Conservation (phyloP, 35 echinoderm and acorn worm species). For the Apostichopus japonicus region DNA sequence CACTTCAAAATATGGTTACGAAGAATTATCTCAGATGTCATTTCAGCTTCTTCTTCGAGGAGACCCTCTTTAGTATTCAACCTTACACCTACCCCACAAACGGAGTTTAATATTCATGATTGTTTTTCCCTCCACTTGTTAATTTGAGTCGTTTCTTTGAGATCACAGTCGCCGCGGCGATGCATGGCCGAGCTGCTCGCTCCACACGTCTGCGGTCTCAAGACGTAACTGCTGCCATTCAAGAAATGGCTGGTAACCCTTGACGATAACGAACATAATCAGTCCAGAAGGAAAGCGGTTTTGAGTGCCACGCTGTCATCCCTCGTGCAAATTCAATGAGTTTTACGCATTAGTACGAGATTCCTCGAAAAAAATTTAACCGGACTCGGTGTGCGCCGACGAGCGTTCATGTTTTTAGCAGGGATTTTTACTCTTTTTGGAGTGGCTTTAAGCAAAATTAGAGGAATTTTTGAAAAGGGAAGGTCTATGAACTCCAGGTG, state of each 20-base stretch:
- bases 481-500: neutral
- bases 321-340: constrained; percentile 7
- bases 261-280: constrained; percentile 55
- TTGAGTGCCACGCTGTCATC: neutral
- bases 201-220: constrained; percentile 5
- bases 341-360: constrained; percentile 1
- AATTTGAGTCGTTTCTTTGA: constrained; percentile 1
- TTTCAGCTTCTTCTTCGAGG: neutral
- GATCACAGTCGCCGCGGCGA: constrained; percentile 13
- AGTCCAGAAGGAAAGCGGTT: constrained; percentile 32
- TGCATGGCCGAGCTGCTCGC: constrained; percentile 12
- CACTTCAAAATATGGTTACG: neutral
- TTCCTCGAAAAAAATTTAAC: neutral
- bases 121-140: neutral
- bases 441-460: neutral
- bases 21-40: neutral
- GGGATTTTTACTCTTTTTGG: neutral
- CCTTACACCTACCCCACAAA: neutral
- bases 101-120: constrained; percentile 26
- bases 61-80: neutral
- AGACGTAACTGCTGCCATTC: constrained; percentile 47
- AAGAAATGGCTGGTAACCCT: constrained; percentile 45
- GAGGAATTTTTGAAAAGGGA: neutral
- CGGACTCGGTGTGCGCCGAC: neutral
- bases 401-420: neutral